Percentiles rank a stretch among this genome's conserved stretches.
These are phyloP conservation scores for Oscarella lobularis DNA, from an alignment of 37 sponge, comb jelly and placozoan species.

Conservation along the genomic window DNA sequence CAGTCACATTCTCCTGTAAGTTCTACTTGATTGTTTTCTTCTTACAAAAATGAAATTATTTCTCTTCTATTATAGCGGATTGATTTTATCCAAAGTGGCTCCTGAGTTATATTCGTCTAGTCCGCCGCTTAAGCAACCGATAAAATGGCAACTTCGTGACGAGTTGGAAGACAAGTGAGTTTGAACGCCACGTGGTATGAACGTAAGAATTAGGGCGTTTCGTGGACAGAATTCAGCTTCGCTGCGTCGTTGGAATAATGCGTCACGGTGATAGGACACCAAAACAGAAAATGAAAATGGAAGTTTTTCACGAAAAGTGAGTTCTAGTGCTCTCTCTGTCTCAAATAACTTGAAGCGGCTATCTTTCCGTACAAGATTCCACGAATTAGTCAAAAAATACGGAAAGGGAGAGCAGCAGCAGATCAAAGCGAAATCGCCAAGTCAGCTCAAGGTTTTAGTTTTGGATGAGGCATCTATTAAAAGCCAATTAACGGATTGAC, in stretches of 20 bases:
- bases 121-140: not conserved
- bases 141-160: not conserved
- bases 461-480: no score
- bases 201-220: no score
- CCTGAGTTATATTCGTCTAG: no score
- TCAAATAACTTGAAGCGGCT: no score
- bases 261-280: slow-evolving; percentile 91
- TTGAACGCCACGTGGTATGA: no score
- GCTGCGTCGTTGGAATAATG: slow-evolving; percentile 82
- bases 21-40: not conserved
- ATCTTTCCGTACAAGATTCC: no score
- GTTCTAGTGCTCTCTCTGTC: slow-evolving; percentile 5
- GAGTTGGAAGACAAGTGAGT: no score
- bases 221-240: slow-evolving; percentile 48
- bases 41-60: not conserved
- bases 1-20: slow-evolving; percentile 79
- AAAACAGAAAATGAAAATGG: slow-evolving; percentile 94
- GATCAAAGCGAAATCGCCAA: slow-evolving; percentile 75
- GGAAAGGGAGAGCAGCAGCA: slow-evolving; percentile 28
- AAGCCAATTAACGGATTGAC: no score
- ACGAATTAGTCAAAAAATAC: slow-evolving; percentile 50
- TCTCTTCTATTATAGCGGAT: slow-evolving; percentile 26
- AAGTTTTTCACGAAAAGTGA: slow-evolving; percentile 44
- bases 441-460: slow-evolving; percentile 51
- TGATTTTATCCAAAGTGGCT: slow-evolving; percentile 38